phyloP scores from a whole-genome alignment of 2,113 vertebrate genomes.

The cat (Felis catus) region DNA sequence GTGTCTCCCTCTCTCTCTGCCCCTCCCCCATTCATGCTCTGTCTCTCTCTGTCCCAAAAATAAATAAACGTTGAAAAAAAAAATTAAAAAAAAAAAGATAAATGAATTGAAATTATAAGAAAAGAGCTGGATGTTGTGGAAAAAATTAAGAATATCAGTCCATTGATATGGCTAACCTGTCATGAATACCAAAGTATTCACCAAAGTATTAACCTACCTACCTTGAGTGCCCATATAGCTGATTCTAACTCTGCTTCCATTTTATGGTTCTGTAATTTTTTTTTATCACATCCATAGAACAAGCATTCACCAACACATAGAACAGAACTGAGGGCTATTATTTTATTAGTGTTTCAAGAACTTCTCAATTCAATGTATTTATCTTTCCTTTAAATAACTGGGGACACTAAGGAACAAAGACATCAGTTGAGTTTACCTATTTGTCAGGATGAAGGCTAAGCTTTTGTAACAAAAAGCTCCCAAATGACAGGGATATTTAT shows the following conservation, averaged over 20 bases:
- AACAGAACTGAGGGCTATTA: not conserved
- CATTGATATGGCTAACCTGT: not conserved
- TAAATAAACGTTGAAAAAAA: no score
- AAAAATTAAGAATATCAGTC: not conserved
- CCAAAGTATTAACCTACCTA: not conserved
- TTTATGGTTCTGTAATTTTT: not conserved
- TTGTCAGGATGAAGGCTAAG: not conserved
- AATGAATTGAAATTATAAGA: constrained; percentile 1
- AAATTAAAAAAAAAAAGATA: not conserved
- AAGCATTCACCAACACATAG: not conserved
- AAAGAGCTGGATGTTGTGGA: not conserved
- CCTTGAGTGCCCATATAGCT: not conserved
- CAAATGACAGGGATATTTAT: not conserved
- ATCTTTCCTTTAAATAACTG: not conserved
- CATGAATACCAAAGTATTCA: not conserved
- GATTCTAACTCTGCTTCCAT: not conserved
- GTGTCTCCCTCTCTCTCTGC: no score
- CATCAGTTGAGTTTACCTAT: not conserved
- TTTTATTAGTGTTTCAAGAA: not conserved
- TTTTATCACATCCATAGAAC: not conserved
- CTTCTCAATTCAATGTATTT: not conserved
- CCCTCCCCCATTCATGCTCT: no score
- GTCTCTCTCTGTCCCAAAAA: no score
- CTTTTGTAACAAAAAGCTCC: not conserved
- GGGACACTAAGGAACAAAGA: not conserved